Conservation (phyloP, 2,888 invertebrate species). For the Hirtodrosophila confusa region DNA sequence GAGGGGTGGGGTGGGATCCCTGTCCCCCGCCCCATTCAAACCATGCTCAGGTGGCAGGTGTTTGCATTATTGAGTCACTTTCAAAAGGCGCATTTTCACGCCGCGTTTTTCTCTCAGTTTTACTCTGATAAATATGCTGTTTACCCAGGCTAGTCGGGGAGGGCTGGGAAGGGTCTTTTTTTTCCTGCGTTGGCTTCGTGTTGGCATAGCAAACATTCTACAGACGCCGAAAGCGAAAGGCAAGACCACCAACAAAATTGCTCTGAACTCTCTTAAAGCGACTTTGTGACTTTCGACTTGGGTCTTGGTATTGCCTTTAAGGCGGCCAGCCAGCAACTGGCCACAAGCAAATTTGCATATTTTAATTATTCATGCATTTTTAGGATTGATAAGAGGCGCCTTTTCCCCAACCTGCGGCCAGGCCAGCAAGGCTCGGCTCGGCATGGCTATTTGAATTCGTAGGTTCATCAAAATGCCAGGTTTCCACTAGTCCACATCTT, state of each 20-base stretch:
- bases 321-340: slow-evolving; percentile 51
- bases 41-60: slow-evolving; percentile 55
- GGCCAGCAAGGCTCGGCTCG: slow-evolving; percentile 24
- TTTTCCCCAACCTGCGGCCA: slow-evolving; percentile 16
- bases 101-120: slow-evolving; percentile 52
- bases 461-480: slow-evolving; percentile 21
- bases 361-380: slow-evolving; percentile 78
- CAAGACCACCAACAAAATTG: slow-evolving; percentile 24
- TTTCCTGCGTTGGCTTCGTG: slow-evolving; percentile 35
- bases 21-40: slow-evolving; percentile 3
- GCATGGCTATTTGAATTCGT: slow-evolving; percentile 19
- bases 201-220: slow-evolving; percentile 61
- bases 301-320: slow-evolving; percentile 34
- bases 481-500: slow-evolving; percentile 37
- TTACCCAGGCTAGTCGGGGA: slow-evolving; percentile 29
- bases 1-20: not conserved
- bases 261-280: slow-evolving; percentile 32
- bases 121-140: slow-evolving; percentile 69
- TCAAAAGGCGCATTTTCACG: slow-evolving; percentile 73
- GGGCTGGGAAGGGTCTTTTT: not conserved
- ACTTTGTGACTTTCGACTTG: slow-evolving; percentile 64
- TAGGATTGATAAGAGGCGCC: slow-evolving; percentile 75
- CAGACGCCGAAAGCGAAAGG: slow-evolving; percentile 52
- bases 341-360: slow-evolving; percentile 74
- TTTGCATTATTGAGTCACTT: slow-evolving; percentile 75